Evolutionary conservation across 2,888 invertebrate genomes (phyloP), one percentile per base, ranked within the genome.

Genomic region (Tipula confusa): DNA sequence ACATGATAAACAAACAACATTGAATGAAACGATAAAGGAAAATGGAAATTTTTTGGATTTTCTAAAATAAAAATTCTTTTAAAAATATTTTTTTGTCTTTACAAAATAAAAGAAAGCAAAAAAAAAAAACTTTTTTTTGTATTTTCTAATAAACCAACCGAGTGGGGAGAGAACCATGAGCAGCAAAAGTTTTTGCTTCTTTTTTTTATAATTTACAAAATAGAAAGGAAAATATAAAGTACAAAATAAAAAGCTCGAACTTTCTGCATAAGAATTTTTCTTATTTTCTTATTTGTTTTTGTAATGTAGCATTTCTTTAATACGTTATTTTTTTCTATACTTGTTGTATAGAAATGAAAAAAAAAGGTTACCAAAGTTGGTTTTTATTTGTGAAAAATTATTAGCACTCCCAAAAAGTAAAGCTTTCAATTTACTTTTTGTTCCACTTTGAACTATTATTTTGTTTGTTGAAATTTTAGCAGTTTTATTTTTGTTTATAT

Each of bases 1-100:
- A 28, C 11, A 79, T 1, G 29, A 29, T 13, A 79, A 79, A 79
- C 11, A 79, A 79, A 79, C 28, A 79, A 31, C n/a, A 80, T 7
- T 29, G 7, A 15, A 29, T n/a, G 31, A 80, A 80, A 31, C n/a
- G n/a, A 80, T n/a, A 80, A 80, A 80, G 31, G 31, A n/a, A 80
- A 80, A 80, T 80, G 80, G 80, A 80, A 80, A 31, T 31, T 15
- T 48, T 80, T 80, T n/a, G 29, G n/a, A 29, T 29, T 29, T 80
- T 15, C 5, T 15, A 13, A 80, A 29, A 24, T 9, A 64, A 64
- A 64, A 64, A 64, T 64, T 64, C 64, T 64, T 64, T 64, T 64
- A 9, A 24, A 80, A 29, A 29, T n/a, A 29, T 29, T 80, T n/a
- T 79, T 31, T 5, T 80, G n/a, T 29, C 29, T 80, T 3, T 13